Evolutionary conservation across 2,113 vertebrate species (phyloP), one percentile per base, ranked within the genome.

Genomic region (Indri indri): DNA sequence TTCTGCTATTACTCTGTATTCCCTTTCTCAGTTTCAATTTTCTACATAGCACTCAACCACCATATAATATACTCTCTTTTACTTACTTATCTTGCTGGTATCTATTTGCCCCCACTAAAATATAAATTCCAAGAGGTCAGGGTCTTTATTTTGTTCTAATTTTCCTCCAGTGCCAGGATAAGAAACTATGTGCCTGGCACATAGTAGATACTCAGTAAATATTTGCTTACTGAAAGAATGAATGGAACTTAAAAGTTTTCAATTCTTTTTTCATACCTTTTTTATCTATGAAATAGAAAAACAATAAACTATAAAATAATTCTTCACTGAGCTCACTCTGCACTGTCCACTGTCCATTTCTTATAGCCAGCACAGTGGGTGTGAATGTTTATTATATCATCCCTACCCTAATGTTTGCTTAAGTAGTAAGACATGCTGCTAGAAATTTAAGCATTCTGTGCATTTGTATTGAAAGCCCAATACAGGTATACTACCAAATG

Each of bases 391-490:
- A 32, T 80, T 83, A 47, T 3, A 86, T 89, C 22, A 86, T 88
- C 47, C n/a, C 79, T 87, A 57, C 25, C 40, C 57, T 66, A 54
- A 80, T 59, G 34, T 87, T 83, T 94, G 61, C 34, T 95, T 23
- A 85, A 86, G 73, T 86, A 52, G 25, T 47, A 73, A 90, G 54
- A 89, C 63, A 84, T 42, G 47, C n/a, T 65, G 10, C 54, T 89
- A 77, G 77, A 94, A 88, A 91, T 79, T 66, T 70, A 59, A 92
- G 9, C 52, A 37, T 90, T 95, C 52, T 87, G 63, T 91, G 32
- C 52, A 30, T 88, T 93, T 91, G 34, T 86, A 81, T 61, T 95
- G 82, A 95, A 63, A 97, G 23, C 74, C 22, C 40, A 27, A 45
- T 89, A 57, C 25, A 83, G 45, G 27, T 70, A 77, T 82, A 82